These are phyloP conservation scores for Tetropium fuscum DNA, from an alignment of 2,888 invertebrate species.

Conservation along the genomic window DNA sequence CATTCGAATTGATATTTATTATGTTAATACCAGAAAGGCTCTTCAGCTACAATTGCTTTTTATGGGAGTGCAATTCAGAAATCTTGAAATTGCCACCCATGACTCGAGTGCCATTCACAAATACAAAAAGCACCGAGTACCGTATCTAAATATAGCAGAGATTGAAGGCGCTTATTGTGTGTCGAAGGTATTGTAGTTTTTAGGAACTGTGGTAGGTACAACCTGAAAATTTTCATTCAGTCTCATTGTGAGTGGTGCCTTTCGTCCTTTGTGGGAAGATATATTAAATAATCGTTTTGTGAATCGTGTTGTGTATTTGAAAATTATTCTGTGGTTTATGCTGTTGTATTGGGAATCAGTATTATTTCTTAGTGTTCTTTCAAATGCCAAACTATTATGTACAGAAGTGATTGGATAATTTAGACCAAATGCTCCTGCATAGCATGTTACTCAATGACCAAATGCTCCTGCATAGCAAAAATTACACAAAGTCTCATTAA, in stretches of 20 bases:
- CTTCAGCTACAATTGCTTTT: constrained; percentile 39
- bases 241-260: constrained; percentile 45
- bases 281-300: constrained; percentile 38
- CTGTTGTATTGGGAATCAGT: constrained; percentile 13
- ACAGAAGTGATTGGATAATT: constrained; percentile 10
- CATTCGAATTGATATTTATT: constrained; percentile 19
- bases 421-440: no score
- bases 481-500: no score
- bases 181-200: constrained; percentile 45
- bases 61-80: constrained; percentile 40
- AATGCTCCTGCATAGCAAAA: no score
- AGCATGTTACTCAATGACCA: no score
- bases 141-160: constrained; percentile 55
- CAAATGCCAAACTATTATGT: background rate
- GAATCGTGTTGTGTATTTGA: constrained; percentile 17
- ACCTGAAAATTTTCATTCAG: constrained; percentile 50
- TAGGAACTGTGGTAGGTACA: constrained; percentile 58
- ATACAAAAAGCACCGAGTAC: constrained; percentile 55
- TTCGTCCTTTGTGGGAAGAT: constrained; percentile 34
- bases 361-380: constrained; percentile 29
- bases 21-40: constrained; percentile 30
- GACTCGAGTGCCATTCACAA: constrained; percentile 50
- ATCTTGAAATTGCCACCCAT: constrained; percentile 45
- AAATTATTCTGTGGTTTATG: constrained; percentile 27
- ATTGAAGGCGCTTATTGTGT: constrained; percentile 51